A percentile compares a stretch with the other conserved stretches of the same genome.
Conservation (phyloP, 2,888 invertebrate genomes). For the Ophonus ardosiacus region DNA sequence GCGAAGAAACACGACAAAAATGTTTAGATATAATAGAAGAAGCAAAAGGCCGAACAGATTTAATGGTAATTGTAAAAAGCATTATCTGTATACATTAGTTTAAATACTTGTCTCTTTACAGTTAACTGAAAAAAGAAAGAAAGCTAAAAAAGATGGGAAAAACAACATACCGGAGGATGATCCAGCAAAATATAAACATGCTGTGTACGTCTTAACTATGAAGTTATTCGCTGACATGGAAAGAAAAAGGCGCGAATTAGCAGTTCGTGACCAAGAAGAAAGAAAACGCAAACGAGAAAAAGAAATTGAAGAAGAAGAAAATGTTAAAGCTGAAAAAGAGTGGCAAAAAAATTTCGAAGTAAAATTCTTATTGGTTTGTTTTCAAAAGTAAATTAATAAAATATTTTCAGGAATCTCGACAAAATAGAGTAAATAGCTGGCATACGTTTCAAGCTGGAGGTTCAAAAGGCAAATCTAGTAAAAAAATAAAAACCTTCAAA, state of each 20-base stretch:
- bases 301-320: slow-evolving; percentile 95
- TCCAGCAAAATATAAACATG: slow-evolving; percentile 91
- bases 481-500: slow-evolving; percentile 90
- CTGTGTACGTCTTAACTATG: slow-evolving; percentile 99
- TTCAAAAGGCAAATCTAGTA: slow-evolving; percentile 83
- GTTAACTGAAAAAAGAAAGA: slow-evolving; percentile 96
- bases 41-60: slow-evolving; percentile 95
- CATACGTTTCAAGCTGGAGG: slow-evolving; percentile 89
- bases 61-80: slow-evolving; percentile 82
- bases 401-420: slow-evolving; percentile 86
- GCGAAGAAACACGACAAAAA: slow-evolving; percentile 94
- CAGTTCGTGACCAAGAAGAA: slow-evolving; percentile 94
- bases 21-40: slow-evolving; percentile 98
- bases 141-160: slow-evolving; percentile 94
- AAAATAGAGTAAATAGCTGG: slow-evolving; percentile 95
- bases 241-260: slow-evolving; percentile 90
- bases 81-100: not conserved
- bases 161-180: slow-evolving; percentile 92
- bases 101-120: slow-evolving; percentile 73
- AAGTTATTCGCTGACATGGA: slow-evolving; percentile 98
- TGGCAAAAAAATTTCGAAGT: slow-evolving; percentile 99
- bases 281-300: slow-evolving; percentile 95
- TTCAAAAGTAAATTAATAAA: slow-evolving; percentile 3
- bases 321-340: slow-evolving; percentile 92
- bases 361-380: slow-evolving; percentile 65